A percentile compares a stretch with the other conserved stretches of the same genome.
Conservation (phyloP, 2,113 vertebrate species). For the Eptesicus fuscus region DNA sequence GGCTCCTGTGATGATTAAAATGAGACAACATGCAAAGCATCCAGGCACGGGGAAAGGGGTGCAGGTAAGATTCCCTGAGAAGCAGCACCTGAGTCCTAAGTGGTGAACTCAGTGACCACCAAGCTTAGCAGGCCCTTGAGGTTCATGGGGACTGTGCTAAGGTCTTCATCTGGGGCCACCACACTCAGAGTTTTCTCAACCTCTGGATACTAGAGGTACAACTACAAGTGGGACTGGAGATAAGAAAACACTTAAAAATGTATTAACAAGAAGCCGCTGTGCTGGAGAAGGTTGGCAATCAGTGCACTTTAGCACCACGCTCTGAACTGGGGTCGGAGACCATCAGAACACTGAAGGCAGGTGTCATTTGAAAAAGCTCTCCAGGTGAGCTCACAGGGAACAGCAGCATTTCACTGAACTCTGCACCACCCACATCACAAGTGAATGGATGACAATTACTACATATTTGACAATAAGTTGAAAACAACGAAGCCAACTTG, state of each 20-base stretch:
- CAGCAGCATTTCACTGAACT: background rate
- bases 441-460: background rate
- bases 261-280: background rate
- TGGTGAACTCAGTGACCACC: background rate
- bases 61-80: background rate
- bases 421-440: background rate
- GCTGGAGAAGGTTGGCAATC: background rate
- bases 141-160: background rate
- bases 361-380: background rate
- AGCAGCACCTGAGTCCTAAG: background rate
- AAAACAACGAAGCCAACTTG: background rate
- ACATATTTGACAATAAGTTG: background rate
- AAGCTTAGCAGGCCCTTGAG: background rate
- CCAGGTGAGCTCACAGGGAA: background rate
- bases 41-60: background rate
- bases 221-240: background rate
- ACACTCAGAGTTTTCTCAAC: background rate
- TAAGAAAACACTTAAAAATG: background rate
- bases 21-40: background rate
- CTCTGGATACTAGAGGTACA: background rate
- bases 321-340: accelerated
- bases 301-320: accelerated
- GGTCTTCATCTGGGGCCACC: background rate
- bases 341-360: background rate
- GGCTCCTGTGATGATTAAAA: background rate